These are phyloP conservation scores for Hypercompe scribonia DNA, from an alignment of 2,888 invertebrate species.

Conservation along the genomic window DNA sequence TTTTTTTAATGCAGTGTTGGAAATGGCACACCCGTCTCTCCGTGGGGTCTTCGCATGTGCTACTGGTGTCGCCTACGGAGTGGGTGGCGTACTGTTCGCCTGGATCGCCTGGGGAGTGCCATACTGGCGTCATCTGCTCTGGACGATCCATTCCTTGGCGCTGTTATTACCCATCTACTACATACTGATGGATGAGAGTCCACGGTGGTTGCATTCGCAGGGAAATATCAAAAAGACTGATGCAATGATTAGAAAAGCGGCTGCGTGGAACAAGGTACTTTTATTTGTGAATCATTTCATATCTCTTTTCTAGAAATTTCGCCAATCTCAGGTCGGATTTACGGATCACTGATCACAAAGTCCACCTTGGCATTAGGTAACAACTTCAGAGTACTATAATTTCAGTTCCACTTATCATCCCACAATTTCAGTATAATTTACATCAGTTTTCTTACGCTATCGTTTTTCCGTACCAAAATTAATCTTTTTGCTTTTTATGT, in stretches of 20 bases:
- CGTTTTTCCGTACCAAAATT: no score
- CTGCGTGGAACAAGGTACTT: conserved; percentile 87
- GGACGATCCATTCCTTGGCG: conserved; percentile 89
- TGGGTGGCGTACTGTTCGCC: conserved; percentile 85
- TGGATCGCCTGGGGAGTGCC: conserved; percentile 77
- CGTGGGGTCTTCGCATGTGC: conserved; percentile 77
- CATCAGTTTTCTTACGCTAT: no score
- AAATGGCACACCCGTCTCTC: conserved; percentile 73
- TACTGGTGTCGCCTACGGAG: conserved; percentile 78
- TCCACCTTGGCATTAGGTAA: no score
- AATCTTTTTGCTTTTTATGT: no score
- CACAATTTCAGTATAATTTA: background rate
- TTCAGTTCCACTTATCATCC: background rate
- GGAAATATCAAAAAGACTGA: conserved; percentile 86
- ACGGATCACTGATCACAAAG: background rate
- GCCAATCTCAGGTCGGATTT: background rate
- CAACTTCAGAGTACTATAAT: no score
- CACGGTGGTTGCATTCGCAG: conserved; percentile 91
- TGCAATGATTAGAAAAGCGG: conserved; percentile 87
- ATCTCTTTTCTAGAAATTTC: no score
- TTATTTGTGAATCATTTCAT: no score
- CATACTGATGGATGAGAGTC: conserved; percentile 90
- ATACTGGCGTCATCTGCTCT: conserved; percentile 90
- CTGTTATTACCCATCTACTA: conserved; percentile 89
- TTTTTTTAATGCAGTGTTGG: conserved; percentile 64